Conservation (phyloP, 2,797 vertebrate species). For the Parauchenoglanis ngamensis region DNA sequence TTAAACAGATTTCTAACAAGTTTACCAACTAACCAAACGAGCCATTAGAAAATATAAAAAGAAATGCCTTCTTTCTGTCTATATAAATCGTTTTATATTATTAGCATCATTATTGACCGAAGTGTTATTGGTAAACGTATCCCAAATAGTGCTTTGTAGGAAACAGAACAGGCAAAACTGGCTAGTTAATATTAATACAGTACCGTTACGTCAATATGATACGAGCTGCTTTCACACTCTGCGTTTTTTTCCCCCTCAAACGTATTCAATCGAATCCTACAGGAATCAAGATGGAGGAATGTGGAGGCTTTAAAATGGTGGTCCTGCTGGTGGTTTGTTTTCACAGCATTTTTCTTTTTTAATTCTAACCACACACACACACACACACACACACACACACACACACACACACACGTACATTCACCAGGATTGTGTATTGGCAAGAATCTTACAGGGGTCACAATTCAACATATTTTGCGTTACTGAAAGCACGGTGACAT, state of each 20-base stretch:
- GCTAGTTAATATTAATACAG: conserved; percentile 21
- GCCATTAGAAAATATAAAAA: neutral
- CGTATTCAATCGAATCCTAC: neutral
- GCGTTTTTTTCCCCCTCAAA: neutral
- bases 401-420: too few species aligned
- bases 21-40: neutral
- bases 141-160: conserved; percentile 8
- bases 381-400: neutral
- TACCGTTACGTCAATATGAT: conserved; percentile 4
- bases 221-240: neutral
- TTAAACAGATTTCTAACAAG: neutral
- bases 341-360: neutral
- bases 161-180: conserved; percentile 18
- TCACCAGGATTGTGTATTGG: too few species aligned
- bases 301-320: neutral
- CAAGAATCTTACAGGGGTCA: too few species aligned
- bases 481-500: too few species aligned
- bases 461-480: too few species aligned
- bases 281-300: neutral
- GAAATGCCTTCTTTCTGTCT: neutral
- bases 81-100: neutral
- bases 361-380: neutral
- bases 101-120: neutral
- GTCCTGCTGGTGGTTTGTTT: neutral
- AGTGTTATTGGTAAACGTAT: conserved; percentile 18